These are phyloP conservation scores for Chesias legatella DNA, from an alignment of 2,888 invertebrate genomes.

Conservation along the genomic window DNA sequence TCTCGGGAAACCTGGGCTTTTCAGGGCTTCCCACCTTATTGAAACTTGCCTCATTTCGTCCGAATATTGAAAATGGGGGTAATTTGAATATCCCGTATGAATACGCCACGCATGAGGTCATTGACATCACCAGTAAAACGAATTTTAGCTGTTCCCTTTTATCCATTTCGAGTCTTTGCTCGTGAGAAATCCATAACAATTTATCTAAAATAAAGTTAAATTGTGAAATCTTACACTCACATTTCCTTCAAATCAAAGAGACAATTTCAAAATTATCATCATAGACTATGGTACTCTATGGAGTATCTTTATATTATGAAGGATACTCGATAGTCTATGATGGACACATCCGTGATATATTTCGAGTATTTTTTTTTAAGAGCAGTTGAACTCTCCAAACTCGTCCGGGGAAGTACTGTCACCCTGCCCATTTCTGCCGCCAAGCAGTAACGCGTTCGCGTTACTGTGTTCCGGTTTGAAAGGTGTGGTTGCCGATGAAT, in stretches of 20 bases:
- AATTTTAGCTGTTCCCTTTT: constrained; percentile 53
- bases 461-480: too few relatives aligned
- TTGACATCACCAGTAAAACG: constrained; percentile 48
- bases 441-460: too few relatives aligned
- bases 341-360: too few relatives aligned
- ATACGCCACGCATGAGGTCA: constrained; percentile 54
- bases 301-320: too few relatives aligned
- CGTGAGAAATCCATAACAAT: constrained; percentile 39
- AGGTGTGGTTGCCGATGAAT: too few relatives aligned
- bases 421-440: too few relatives aligned
- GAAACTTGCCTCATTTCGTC: constrained; percentile 18
- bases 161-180: constrained; percentile 47
- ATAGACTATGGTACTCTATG: too few relatives aligned
- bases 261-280: neutral
- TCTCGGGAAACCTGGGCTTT: neutral
- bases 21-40: neutral
- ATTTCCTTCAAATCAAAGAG: constrained; percentile 7
- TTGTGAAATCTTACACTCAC: constrained; percentile 21
- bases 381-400: too few relatives aligned
- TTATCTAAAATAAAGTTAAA: constrained; percentile 16
- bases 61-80: constrained; percentile 25
- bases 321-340: too few relatives aligned
- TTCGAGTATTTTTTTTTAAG: too few relatives aligned
- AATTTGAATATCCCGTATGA: constrained; percentile 50
- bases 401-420: too few relatives aligned